Percentiles rank a stretch among this genome's conserved stretches.
These are phyloP conservation scores for Ophion costatus DNA, from an alignment of 2,888 invertebrate genomes.

Conservation along the genomic window DNA sequence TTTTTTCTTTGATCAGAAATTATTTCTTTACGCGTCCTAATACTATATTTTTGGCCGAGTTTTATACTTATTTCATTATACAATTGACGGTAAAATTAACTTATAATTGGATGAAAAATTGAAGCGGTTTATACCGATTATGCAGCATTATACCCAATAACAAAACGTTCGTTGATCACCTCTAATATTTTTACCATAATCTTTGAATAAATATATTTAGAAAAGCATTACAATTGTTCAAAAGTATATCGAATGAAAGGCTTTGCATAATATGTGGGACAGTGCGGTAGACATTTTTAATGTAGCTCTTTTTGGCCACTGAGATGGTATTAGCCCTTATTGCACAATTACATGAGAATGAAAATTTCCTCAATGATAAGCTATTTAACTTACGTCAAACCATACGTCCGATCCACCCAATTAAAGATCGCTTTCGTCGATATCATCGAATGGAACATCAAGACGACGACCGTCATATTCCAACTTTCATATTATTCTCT, in stretches of 20 bases:
- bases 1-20: not conserved
- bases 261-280: not conserved
- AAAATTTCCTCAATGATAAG: not conserved
- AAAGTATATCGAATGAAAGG: not conserved
- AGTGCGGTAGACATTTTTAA: not conserved
- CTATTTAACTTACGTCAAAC: conserved; percentile 2
- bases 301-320: not conserved
- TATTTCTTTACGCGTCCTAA: not conserved
- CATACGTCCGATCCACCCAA: not conserved
- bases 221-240: not conserved
- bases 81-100: not conserved
- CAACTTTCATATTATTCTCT: conserved; percentile 1
- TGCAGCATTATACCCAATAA: not conserved
- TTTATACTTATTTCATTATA: not conserved
- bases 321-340: not conserved
- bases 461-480: not conserved
- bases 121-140: not conserved
- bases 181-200: not conserved
- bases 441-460: not conserved
- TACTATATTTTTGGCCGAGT: not conserved
- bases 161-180: not conserved
- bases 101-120: not conserved
- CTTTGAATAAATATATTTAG: not conserved
- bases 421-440: not conserved
- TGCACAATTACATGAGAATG: not conserved